phyloP scores from a whole-genome alignment of 2,797 vertebrate genomes.

The Botia kubotai region DNA sequence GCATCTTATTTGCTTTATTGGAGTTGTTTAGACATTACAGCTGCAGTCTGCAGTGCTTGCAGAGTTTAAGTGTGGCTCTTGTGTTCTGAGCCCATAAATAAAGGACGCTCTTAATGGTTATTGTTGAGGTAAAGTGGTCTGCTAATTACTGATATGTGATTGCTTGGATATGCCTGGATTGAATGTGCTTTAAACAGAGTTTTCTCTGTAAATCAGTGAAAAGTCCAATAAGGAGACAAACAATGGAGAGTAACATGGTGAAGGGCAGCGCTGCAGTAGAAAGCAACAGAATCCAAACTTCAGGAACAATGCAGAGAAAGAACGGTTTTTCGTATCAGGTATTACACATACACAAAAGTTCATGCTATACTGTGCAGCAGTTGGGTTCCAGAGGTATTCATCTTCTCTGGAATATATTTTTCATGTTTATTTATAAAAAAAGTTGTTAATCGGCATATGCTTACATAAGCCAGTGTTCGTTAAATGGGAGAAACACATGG shows the following conservation, averaged over 20 bases:
- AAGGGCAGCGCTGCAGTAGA: conserved; percentile 72
- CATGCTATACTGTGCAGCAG: conserved; percentile 19
- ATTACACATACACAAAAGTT: conserved; percentile 65
- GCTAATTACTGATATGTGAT: neutral
- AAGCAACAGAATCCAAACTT: conserved; percentile 69
- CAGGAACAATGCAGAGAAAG: conserved; percentile 68
- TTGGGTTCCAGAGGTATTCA: neutral
- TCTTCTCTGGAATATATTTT: neutral
- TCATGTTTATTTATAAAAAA: neutral
- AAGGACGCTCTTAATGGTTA: neutral
- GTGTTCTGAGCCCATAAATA: neutral
- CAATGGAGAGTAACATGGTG: conserved; percentile 66
- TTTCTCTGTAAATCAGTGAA: conserved; percentile 59
- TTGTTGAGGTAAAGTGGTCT: neutral
- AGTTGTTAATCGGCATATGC: neutral
- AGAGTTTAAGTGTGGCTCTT: neutral
- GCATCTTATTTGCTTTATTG: neutral
- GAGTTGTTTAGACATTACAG: conserved; percentile 17
- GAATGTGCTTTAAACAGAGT: neutral
- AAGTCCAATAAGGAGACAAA: conserved; percentile 62
- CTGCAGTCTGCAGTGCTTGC: neutral
- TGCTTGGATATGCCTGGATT: neutral
- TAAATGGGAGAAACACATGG: too few relatives aligned
- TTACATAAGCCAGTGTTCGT: too few relatives aligned
- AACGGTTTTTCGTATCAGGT: conserved; percentile 69